Evolutionary conservation across 1,140 invertebrate genomes (phyloP).

Genomic region (Paralvinella palmiformis): DNA sequence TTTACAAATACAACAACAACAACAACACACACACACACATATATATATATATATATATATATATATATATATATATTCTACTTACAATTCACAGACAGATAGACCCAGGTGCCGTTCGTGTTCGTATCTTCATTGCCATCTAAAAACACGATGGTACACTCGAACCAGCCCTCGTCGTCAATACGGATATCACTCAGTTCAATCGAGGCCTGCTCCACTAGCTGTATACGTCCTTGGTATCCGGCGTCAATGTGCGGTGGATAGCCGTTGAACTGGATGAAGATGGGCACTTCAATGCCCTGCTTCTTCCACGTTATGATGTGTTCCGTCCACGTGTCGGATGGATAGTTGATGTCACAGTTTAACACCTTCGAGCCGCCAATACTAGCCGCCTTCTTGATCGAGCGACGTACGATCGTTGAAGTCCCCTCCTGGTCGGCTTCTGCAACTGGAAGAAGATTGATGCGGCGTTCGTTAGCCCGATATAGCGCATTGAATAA

Average conservation of each 20-base stretch:
- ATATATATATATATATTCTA: conserved; percentile 14
- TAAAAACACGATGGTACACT: conserved; percentile 92
- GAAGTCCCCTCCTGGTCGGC: no score
- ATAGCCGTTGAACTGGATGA: conserved; percentile 75
- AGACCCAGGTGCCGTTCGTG: conserved; percentile 93
- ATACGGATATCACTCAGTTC: conserved; percentile 87
- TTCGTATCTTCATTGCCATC: conserved; percentile 82
- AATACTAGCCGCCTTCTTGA: conserved; percentile 9
- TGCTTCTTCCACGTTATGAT: conserved; percentile 22
- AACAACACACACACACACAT: not conserved
- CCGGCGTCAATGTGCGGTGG: conserved; percentile 88
- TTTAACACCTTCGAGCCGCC: conserved; percentile 16
- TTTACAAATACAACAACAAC: no score
- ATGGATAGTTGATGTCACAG: conserved; percentile 18
- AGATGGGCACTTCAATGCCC: conserved; percentile 21
- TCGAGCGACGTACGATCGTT: no score
- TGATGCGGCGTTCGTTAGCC: no score
- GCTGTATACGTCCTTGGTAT: conserved; percentile 82
- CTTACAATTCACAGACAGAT: conserved; percentile 87
- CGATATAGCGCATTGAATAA: no score
- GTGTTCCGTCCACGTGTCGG: conserved; percentile 10
- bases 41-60: not conserved
- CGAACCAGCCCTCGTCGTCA: conserved; percentile 93
- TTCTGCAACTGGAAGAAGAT: no score
- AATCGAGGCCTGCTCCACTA: conserved; percentile 77